Conservation (phyloP, 2,888 invertebrate species). For the Coleophora flavipennella region DNA sequence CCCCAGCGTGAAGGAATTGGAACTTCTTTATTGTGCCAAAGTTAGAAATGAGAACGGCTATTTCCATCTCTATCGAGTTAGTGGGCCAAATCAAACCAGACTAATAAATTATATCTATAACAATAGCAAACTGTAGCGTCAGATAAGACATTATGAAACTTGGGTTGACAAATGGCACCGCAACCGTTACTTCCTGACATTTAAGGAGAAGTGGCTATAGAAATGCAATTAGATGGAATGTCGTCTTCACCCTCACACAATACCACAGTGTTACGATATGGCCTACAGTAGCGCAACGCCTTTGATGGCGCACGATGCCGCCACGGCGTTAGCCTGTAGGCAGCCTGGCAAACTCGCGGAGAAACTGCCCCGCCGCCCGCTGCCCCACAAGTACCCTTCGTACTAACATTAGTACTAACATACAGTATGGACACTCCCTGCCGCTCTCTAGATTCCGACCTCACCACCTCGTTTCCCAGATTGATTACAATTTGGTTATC, state of each 20-base stretch:
- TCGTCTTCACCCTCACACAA: not conserved
- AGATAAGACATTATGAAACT: constrained; percentile 37
- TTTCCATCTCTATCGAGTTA: constrained; percentile 62
- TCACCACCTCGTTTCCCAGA: too few species aligned
- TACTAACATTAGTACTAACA: too few species aligned
- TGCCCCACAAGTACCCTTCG: too few species aligned
- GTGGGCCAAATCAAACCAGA: constrained; percentile 24
- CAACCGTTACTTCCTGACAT: constrained; percentile 26
- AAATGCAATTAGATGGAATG: constrained; percentile 3
- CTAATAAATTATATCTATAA: constrained; percentile 42
- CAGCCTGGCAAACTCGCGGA: too few species aligned
- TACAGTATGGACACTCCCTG: too few species aligned
- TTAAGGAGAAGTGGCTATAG: constrained; percentile 15
- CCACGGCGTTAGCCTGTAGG: too few species aligned
- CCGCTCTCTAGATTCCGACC: too few species aligned
- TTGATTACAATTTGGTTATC: too few species aligned
- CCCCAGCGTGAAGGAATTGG: constrained; percentile 50
- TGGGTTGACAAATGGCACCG: constrained; percentile 35
- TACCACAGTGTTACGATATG: too few species aligned
- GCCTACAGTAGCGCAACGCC: too few species aligned
- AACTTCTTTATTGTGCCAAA: constrained; percentile 66
- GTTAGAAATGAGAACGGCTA: constrained; percentile 52
- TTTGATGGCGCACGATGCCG: too few species aligned
- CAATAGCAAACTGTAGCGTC: constrained; percentile 20
- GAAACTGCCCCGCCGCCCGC: too few species aligned